phyloP scores from a whole-genome alignment of 2,888 invertebrate genomes.

The Tipula confusa region DNA sequence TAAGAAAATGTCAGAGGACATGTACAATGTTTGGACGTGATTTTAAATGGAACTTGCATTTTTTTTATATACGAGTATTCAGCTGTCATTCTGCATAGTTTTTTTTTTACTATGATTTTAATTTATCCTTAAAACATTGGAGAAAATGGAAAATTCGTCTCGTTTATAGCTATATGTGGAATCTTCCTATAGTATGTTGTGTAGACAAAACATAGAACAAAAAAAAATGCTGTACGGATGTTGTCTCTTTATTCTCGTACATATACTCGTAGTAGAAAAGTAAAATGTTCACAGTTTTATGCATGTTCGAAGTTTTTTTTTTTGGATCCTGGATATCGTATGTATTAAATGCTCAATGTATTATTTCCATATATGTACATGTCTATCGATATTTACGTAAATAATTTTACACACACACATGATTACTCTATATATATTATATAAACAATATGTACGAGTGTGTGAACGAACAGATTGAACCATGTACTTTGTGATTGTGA shows the following conservation, averaged over 20 bases:
- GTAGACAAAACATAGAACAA: background rate
- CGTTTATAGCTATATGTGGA: background rate
- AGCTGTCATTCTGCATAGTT: background rate
- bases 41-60: background rate
- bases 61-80: background rate
- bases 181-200: background rate
- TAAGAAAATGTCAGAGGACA: background rate
- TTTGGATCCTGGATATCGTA: background rate
- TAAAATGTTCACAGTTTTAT: constrained; percentile 16
- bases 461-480: constrained; percentile 20
- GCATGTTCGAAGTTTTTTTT: background rate
- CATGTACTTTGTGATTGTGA: background rate
- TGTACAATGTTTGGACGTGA: background rate
- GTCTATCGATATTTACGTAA: background rate
- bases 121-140: background rate
- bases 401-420: too few relatives aligned
- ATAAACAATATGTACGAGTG: background rate
- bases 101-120: background rate
- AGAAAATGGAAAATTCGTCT: background rate
- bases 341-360: background rate
- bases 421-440: background rate
- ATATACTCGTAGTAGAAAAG: background rate
- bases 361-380: background rate
- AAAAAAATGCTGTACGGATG: background rate
- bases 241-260: background rate